A percentile compares a stretch with the other conserved stretches of the same genome.
These are phyloP conservation scores for Lasioglossum leucozonium DNA, from an alignment of 2,888 invertebrate species.

Conservation along the genomic window DNA sequence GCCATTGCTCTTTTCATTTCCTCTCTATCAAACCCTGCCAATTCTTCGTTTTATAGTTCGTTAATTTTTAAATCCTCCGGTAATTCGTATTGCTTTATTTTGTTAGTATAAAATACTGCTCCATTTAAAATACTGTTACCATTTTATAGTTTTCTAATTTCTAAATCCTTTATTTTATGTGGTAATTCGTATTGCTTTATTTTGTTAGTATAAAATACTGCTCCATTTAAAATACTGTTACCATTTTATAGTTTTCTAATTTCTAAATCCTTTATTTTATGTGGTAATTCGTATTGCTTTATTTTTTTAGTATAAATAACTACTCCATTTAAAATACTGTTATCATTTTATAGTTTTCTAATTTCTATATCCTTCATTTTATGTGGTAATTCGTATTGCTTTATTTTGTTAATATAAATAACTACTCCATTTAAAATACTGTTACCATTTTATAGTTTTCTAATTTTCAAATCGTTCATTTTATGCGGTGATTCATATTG, in stretches of 20 bases:
- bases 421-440: too few species aligned
- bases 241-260: too few species aligned
- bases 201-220: background rate
- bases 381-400: background rate
- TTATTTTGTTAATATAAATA: too few species aligned
- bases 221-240: too few species aligned
- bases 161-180: background rate
- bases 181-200: background rate
- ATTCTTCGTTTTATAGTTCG: background rate
- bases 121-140: too few species aligned
- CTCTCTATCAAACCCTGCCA: background rate
- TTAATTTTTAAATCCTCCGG: background rate
- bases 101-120: background rate
- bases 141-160: background rate
- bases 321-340: too few species aligned
- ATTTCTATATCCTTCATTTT: background rate
- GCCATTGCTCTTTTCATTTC: background rate
- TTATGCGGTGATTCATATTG: too few species aligned
- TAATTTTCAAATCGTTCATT: too few species aligned
- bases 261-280: background rate
- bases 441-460: too few species aligned
- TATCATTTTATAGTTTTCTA: too few species aligned
- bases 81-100: background rate
- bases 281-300: background rate
- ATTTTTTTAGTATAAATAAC: background rate